Percentiles rank a stretch among this genome's conserved stretches.
Conservation (phyloP, 2,113 vertebrate species). For the Oplegnathus fasciatus region DNA sequence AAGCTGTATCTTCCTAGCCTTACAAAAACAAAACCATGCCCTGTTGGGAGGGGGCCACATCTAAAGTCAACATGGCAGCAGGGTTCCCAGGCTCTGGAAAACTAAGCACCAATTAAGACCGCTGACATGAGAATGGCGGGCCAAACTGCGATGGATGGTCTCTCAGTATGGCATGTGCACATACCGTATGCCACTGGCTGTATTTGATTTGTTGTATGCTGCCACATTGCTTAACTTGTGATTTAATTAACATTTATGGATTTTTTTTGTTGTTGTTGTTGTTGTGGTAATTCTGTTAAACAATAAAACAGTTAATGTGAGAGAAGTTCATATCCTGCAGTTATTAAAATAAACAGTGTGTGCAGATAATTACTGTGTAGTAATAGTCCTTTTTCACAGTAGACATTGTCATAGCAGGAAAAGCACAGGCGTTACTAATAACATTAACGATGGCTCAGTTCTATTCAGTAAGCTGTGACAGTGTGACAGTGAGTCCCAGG, state of each 20-base stretch:
- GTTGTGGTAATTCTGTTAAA: neutral
- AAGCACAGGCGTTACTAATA: neutral
- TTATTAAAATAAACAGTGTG: neutral
- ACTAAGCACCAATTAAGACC: conserved; percentile 51
- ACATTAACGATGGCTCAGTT: neutral
- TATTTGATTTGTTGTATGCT: neutral
- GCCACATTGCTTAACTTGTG: neutral
- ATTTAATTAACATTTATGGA: conserved; percentile 9
- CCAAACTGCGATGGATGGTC: conserved; percentile 12
- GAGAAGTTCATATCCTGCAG: conserved; percentile 13
- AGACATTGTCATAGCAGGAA: neutral
- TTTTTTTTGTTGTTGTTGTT: neutral
- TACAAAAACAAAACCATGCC: conserved; percentile 71
- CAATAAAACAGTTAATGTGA: neutral
- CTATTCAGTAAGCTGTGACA: neutral
- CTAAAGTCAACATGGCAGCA: conserved; percentile 78
- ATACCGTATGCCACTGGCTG: neutral
- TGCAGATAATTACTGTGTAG: neutral
- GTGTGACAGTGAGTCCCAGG: neutral
- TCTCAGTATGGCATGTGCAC: conserved; percentile 13
- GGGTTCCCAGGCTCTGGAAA: conserved; percentile 76
- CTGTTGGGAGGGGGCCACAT: conserved; percentile 66
- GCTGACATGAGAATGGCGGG: conserved; percentile 49
- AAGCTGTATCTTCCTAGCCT: conserved; percentile 65
- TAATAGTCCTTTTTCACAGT: neutral